A percentile compares a stretch with the other conserved stretches of the same genome.
These are phyloP conservation scores for Polietes domitor DNA, from an alignment of 2,888 invertebrate species.

Conservation along the genomic window DNA sequence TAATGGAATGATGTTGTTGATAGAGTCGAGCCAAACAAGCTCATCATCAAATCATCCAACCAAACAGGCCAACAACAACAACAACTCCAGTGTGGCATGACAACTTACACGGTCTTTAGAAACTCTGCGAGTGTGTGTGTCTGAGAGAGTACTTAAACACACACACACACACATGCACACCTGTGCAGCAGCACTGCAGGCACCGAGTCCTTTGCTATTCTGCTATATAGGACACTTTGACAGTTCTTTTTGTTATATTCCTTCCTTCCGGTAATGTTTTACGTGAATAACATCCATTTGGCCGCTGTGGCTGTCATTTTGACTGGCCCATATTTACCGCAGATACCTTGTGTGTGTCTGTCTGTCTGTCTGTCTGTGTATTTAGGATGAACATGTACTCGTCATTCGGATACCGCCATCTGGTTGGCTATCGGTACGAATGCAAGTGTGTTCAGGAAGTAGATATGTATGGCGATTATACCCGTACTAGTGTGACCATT, in stretches of 20 bases:
- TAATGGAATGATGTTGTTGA: slow-evolving; percentile 49
- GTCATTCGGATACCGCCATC: not conserved
- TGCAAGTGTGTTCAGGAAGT: not conserved
- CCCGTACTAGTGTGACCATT: slow-evolving; percentile 42
- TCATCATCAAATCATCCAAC: slow-evolving; percentile 62
- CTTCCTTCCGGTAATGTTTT: slow-evolving; percentile 47
- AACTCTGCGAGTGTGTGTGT: slow-evolving; percentile 30
- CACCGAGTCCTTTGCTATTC: not conserved
- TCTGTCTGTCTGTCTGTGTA: slow-evolving; percentile 1
- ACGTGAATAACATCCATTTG: slow-evolving; percentile 60
- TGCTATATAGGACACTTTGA: slow-evolving; percentile 40
- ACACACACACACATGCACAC: not conserved
- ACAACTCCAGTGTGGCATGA: slow-evolving; percentile 39
- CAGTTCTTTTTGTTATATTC: slow-evolving; percentile 37
- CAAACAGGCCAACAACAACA: slow-evolving; percentile 44
- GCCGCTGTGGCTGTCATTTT: slow-evolving; percentile 57
- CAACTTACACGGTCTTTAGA: slow-evolving; percentile 52
- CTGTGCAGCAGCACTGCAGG: not conserved
- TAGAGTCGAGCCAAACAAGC: slow-evolving; percentile 54
- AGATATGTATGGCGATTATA: slow-evolving; percentile 24
- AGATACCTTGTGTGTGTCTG: slow-evolving; percentile 28
- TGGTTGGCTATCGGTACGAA: not conserved
- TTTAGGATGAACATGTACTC: not conserved
- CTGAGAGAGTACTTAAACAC: slow-evolving; percentile 7
- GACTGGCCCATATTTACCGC: slow-evolving; percentile 45